Evolutionary conservation across 1,140 invertebrate genomes (phyloP).

Genomic region (Meloidogyne floridensis): DNA sequence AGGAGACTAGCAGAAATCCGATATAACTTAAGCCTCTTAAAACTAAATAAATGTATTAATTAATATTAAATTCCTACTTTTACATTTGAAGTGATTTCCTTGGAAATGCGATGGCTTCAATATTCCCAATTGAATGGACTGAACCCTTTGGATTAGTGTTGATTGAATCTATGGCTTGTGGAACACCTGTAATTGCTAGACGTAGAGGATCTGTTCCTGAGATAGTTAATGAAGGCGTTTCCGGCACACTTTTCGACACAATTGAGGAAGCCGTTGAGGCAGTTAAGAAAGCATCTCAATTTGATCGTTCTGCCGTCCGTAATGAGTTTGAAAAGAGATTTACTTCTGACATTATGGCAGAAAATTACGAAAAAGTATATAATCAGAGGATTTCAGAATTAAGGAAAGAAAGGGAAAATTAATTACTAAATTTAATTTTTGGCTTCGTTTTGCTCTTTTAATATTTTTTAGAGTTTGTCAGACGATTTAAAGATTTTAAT

Average conservation of each 20-base stretch:
- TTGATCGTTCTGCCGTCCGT: not conserved
- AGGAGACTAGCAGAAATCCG: no score
- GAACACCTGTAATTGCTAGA: constrained; percentile 31
- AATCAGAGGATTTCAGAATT: not conserved
- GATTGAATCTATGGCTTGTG: constrained; percentile 39
- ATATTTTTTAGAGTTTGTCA: no score
- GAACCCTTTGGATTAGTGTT: constrained; percentile 37
- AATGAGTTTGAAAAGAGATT: constrained; percentile 20
- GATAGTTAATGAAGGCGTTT: not conserved
- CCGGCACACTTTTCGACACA: not conserved
- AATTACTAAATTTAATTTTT: no score
- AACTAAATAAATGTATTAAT: no score
- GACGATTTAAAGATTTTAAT: no score
- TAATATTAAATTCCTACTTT: no score
- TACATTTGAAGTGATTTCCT: constrained; percentile 18
- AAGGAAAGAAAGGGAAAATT: no score
- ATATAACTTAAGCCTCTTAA: no score
- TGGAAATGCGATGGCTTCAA: constrained; percentile 35
- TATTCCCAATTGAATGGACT: constrained; percentile 36
- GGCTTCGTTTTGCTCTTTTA: no score
- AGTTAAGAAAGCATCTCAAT: not conserved
- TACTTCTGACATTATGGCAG: constrained; percentile 25
- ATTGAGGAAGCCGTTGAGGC: not conserved
- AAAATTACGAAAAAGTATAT: not conserved
- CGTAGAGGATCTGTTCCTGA: constrained; percentile 25